A percentile compares a stretch with the other conserved stretches of the same genome.
phyloP scores from a whole-genome alignment of 2,888 invertebrate genomes.

The Dryomyza anilis region DNA sequence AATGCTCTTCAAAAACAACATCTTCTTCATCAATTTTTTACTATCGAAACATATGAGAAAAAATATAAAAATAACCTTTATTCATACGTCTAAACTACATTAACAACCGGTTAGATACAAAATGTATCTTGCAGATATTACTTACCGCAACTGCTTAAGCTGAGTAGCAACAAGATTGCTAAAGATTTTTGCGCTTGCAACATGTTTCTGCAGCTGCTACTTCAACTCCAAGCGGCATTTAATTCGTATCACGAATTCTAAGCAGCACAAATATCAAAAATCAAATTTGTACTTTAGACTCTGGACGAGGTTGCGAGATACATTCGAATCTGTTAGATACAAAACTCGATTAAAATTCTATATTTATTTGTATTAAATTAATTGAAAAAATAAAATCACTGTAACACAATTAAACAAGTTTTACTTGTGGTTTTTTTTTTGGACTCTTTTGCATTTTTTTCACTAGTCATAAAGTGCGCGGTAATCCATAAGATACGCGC shows the following conservation, averaged over 20 bases:
- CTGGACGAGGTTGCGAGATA: too few species aligned
- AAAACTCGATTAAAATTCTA: neutral
- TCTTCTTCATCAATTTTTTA: too few species aligned
- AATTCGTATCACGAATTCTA: too few species aligned
- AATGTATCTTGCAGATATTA: neutral
- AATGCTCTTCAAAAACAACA: neutral
- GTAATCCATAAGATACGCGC: too few species aligned
- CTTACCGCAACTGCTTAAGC: conserved; percentile 30
- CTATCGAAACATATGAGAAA: too few species aligned
- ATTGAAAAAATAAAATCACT: neutral
- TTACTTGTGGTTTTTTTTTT: too few species aligned
- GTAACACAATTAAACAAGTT: neutral
- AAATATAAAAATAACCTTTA: too few species aligned
- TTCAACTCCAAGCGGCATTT: conserved; percentile 15
- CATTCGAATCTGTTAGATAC: neutral
- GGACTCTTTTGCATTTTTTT: too few species aligned
- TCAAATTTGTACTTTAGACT: too few species aligned
- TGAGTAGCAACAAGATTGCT: conserved; percentile 34
- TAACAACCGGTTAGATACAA: neutral
- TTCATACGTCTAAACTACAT: too few species aligned
- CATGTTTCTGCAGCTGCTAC: neutral
- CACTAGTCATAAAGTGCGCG: too few species aligned
- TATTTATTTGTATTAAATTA: neutral
- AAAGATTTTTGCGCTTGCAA: conserved; percentile 14
- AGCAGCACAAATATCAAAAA: too few species aligned